These are phyloP conservation scores for Furnarius figulus DNA, from an alignment of 2,113 vertebrate species.

Conservation along the genomic window DNA sequence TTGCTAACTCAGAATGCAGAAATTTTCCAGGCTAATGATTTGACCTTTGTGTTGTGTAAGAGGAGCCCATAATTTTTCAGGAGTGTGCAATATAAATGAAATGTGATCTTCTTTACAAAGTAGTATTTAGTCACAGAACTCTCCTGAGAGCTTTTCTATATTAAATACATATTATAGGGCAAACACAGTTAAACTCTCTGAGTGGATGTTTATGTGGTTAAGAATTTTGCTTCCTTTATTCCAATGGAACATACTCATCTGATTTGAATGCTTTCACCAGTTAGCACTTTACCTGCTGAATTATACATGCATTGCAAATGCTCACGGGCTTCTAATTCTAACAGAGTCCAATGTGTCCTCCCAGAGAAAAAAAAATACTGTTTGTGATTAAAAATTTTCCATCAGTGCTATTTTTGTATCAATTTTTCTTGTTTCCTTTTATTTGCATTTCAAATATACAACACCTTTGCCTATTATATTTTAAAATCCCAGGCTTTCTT, in stretches of 20 bases:
- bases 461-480: neutral
- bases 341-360: neutral
- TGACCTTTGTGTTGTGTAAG: slow-evolving; percentile 28
- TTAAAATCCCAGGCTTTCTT: neutral
- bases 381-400: neutral
- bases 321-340: neutral
- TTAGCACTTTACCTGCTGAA: neutral
- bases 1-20: neutral
- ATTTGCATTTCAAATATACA: neutral
- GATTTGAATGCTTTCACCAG: neutral
- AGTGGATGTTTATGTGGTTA: neutral
- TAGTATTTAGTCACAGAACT: neutral
- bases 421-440: neutral
- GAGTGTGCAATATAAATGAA: slow-evolving; percentile 10
- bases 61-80: slow-evolving; percentile 29
- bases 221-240: neutral
- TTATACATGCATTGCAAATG: neutral
- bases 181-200: neutral
- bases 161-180: neutral
- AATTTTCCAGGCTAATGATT: slow-evolving; percentile 30
- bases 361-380: neutral
- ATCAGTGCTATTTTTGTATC: neutral
- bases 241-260: neutral
- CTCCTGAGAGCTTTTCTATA: neutral
- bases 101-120: neutral